Evolutionary conservation across 64 coral and sea anemone species (phyloP), one percentile per base, ranked within the genome.

Genomic region (Catalaphyllia jardinei): DNA sequence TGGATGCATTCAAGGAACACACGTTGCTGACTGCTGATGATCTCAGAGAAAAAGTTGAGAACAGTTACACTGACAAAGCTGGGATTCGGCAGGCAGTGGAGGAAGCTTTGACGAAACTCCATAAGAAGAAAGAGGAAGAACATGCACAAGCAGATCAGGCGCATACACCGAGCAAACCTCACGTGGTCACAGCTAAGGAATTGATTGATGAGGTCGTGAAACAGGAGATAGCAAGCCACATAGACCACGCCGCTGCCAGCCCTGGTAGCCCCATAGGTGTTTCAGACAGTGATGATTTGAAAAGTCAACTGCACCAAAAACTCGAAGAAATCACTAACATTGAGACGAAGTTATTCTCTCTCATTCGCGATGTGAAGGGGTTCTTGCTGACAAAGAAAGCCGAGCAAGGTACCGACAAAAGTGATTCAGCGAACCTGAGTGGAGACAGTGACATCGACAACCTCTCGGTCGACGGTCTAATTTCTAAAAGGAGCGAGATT

Each of bases 1-100:
- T 92, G 90, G 83, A 80, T 20, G 90, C 90, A 11, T 92, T 92
- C 46, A 92, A 92, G 59, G 60, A 76, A 18, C 90, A 92, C 22
- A 67, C 73, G 2, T 60, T 92, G 24, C 62, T 92, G 10, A 69
- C 74, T 12, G 60, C 82, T 18, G 90, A 92, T 16, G 90, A 92
- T 31, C 72, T 92, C 12, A 87, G 76, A 77, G 90, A 92, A 38
- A 92, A 92, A 74, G 76, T 65, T 28, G 90, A 92, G 49, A 87
- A 91, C 27, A 61, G 59, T 57, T 86, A 92, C 29, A 20, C 59
- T 11, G 90, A 92, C 19, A 74, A 76, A 71, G 57, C 27, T 22
- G 80, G 42, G n/a, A 92, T 92, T 39, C 82, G 76, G 0, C 4
- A 71, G 27, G 90, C 90, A 29, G 90, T 92, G 17, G 55, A 79